Evolutionary conservation across 2,113 vertebrate species (phyloP), one percentile per base, ranked within the genome.

Genomic region (Junco hyemalis): DNA sequence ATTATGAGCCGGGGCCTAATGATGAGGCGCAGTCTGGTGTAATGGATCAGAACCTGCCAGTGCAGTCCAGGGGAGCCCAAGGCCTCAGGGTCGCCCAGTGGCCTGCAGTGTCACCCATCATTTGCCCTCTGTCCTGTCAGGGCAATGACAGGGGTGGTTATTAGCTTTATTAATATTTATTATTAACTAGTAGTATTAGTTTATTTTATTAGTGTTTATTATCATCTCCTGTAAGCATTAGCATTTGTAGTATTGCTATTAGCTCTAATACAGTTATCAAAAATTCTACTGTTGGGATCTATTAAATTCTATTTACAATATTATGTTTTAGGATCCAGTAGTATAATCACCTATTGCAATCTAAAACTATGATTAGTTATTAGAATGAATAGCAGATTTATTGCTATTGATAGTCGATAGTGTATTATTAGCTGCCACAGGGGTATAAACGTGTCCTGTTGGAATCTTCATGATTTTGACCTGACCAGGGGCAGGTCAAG

Each of bases 1-100:
- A 47, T 4, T 20, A 31, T 8, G 35, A 59, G 1, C 15, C 45
- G 0, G 1, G 19, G 14, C n/a, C 20, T 19, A 21, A 14, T 14
- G 35, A 50, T 35, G 12, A 38, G 20, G 22, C 4, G 0, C 23
- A 4, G 1, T 5, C 23, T 10, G 35, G 2, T 38, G 42, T 25
- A 7, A 29, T 19, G 23, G 25, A 25, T 26, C 53, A 42, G 44
- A 68, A 40, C 8, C 17, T 59, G 11, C 21, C 44, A 7, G 13
- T 29, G 21, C 22, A 7, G 15, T 25, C 12, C 15, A 16, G 28
- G 23, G 33, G 17, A 29, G 6, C 7, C n/a, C 31, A 25, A 25
- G 44, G 56, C 17, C 14, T 57, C 36, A 26, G 33, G 18, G 45
- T 44, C 36, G 60, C 26, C 24, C 35, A 14, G 24, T 42, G 35